Evolutionary conservation across 2,888 invertebrate genomes (phyloP).

Genomic region (Oscheius myriophilus): DNA sequence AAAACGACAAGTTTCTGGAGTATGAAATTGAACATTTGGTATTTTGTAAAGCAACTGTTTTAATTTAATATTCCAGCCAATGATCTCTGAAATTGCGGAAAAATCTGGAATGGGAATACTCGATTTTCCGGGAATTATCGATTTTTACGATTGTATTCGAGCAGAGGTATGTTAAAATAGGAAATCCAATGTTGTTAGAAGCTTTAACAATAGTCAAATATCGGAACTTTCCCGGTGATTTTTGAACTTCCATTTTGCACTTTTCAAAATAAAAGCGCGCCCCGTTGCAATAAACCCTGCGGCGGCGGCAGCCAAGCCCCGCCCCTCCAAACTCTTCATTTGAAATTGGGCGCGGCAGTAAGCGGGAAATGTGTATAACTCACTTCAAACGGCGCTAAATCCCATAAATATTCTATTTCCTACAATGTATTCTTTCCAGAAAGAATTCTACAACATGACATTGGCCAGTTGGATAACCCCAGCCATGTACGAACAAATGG

Average conservation of each 20-base stretch:
- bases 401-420: too few species aligned
- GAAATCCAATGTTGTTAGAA: background rate
- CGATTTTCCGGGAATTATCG: constrained; percentile 10
- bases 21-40: constrained; percentile 20
- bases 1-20: constrained; percentile 20
- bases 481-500: constrained; percentile 10
- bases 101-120: constrained; percentile 19
- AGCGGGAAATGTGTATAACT: too few species aligned
- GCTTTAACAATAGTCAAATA: too few species aligned
- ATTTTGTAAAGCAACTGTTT: background rate
- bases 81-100: constrained; percentile 15
- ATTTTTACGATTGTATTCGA: constrained; percentile 26
- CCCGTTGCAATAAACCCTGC: too few species aligned
- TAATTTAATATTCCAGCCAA: background rate
- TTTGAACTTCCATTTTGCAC: too few species aligned
- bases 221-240: too few species aligned
- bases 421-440: too few species aligned
- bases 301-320: too few species aligned
- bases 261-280: too few species aligned
- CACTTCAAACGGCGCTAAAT: too few species aligned
- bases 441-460: constrained; percentile 27
- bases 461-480: constrained; percentile 27
- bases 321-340: too few species aligned
- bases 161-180: constrained; percentile 1
- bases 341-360: too few species aligned